These are phyloP conservation scores for Osmerus mordax DNA, from an alignment of 2,113 vertebrate genomes.

Conservation along the genomic window DNA sequence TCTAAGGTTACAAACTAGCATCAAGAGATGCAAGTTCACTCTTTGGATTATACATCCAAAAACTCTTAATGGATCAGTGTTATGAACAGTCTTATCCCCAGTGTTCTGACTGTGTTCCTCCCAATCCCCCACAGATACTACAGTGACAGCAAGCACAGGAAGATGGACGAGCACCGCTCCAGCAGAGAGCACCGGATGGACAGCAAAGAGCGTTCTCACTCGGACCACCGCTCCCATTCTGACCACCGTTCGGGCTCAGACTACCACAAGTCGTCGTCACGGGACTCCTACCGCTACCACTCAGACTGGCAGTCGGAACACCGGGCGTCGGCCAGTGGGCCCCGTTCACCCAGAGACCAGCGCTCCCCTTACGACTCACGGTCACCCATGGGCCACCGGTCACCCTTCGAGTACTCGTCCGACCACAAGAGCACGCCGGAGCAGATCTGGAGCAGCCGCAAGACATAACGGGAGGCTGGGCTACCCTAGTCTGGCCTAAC, in stretches of 20 bases:
- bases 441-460: slow-evolving; percentile 92
- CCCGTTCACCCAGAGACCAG: slow-evolving; percentile 88
- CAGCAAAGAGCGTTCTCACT: slow-evolving; percentile 84
- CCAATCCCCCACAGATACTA: slow-evolving; percentile 77
- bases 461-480: slow-evolving; percentile 85
- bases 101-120: neutral
- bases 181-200: slow-evolving; percentile 88
- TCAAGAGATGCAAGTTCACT: too few relatives aligned
- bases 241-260: slow-evolving; percentile 83
- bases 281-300: slow-evolving; percentile 93
- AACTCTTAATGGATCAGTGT: neutral
- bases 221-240: slow-evolving; percentile 82
- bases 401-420: slow-evolving; percentile 90
- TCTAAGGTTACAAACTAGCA: too few relatives aligned
- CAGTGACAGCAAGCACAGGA: slow-evolving; percentile 89
- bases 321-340: slow-evolving; percentile 83
- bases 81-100: neutral
- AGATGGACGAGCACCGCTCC: slow-evolving; percentile 85
- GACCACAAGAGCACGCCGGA: slow-evolving; percentile 97
- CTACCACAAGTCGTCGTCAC: slow-evolving; percentile 82
- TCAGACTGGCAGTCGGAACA: slow-evolving; percentile 95
- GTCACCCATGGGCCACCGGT: slow-evolving; percentile 84
- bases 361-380: slow-evolving; percentile 89
- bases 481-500: slow-evolving; percentile 26
- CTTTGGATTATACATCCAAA: too few relatives aligned